A percentile compares a stretch with the other conserved stretches of the same genome.
Evolutionary conservation across 2,797 vertebrate species (phyloP).

Genomic region (Danio aesculapii): DNA sequence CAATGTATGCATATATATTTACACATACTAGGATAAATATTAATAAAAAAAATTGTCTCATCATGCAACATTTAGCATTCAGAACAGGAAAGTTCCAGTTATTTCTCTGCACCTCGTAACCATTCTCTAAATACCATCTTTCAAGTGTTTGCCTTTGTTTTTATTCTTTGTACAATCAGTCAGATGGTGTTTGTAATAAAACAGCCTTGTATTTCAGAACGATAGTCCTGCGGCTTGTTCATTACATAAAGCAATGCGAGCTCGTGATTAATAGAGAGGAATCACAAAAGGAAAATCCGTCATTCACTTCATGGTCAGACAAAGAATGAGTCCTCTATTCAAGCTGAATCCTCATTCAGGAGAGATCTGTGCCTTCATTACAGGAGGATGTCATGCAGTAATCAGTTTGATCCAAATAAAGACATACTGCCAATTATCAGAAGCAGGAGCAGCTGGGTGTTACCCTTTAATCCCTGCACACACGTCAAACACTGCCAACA

Average conservation of each 20-base stretch:
- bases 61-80: no score
- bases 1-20: no score
- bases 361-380: conserved; percentile 54
- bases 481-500: conserved; percentile 40
- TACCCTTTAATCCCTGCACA: conserved; percentile 51
- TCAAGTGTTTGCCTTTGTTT: conserved; percentile 22
- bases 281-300: conserved; percentile 56
- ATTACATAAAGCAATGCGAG: conserved; percentile 34
- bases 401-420: conserved; percentile 54
- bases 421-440: conserved; percentile 54
- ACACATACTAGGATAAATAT: no score
- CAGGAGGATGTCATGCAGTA: conserved; percentile 53
- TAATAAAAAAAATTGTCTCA: no score
- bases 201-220: conserved; percentile 55
- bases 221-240: conserved; percentile 40
- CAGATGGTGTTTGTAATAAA: conserved; percentile 45
- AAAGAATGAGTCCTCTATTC: conserved; percentile 61
- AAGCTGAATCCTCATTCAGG: conserved; percentile 54
- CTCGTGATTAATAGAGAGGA: conserved; percentile 50
- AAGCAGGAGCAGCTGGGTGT: conserved; percentile 55
- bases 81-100: background rate
- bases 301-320: conserved; percentile 56
- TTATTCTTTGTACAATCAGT: conserved; percentile 39
- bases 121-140: background rate
- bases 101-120: conserved; percentile 5